A percentile compares a stretch with the other conserved stretches of the same genome.
Conservation (phyloP, 2,797 vertebrate species). For the Neosilurus hyrtlii region DNA sequence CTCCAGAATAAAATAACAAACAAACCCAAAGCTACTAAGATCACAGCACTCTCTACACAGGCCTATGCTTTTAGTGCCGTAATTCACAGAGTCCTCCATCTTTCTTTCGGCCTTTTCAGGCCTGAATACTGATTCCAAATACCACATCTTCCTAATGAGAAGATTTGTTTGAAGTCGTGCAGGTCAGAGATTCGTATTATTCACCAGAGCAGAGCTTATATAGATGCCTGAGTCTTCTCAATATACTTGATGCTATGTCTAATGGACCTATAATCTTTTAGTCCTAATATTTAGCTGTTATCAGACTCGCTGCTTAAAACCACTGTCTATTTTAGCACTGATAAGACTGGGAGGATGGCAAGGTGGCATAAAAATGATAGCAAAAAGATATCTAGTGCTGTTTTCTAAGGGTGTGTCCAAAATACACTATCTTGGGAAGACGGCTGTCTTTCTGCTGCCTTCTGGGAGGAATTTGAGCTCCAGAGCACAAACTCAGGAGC, state of each 20-base stretch:
- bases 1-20: not conserved
- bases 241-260: not conserved
- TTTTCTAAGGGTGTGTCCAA: not conserved
- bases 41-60: not conserved
- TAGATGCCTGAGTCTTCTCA: not conserved
- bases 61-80: not conserved
- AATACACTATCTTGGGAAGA: not conserved
- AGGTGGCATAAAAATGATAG: not conserved
- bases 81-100: constrained; percentile 1
- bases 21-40: not conserved
- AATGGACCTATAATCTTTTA: constrained; percentile 11
- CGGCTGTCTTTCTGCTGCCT: not conserved
- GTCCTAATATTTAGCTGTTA: not conserved
- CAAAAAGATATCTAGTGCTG: too few relatives aligned
- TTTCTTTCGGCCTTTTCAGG: not conserved
- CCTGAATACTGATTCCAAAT: not conserved
- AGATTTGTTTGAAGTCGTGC: not conserved
- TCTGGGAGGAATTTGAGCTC: not conserved
- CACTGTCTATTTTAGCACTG: not conserved
- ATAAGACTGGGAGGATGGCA: not conserved
- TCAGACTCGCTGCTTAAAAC: not conserved
- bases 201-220: constrained; percentile 20
- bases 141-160: constrained; percentile 2
- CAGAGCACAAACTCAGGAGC: not conserved
- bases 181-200: not conserved